These are phyloP conservation scores for Leptopterna dolabrata DNA, from an alignment of 2,888 invertebrate genomes.

Conservation along the genomic window DNA sequence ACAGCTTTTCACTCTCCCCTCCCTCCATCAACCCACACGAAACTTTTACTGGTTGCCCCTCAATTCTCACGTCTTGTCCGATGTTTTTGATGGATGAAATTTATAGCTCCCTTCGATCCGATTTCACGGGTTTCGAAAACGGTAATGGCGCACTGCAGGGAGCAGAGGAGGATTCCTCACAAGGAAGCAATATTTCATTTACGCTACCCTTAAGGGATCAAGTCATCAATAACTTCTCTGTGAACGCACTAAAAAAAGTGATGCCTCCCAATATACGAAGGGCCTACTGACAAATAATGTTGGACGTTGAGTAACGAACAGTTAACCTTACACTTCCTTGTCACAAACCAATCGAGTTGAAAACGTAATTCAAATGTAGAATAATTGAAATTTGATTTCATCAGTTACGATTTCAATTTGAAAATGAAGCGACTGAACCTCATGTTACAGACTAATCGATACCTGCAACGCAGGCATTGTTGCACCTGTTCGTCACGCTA, in stretches of 20 bases:
- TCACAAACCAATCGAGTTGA: too few species aligned
- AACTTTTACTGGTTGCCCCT: neutral
- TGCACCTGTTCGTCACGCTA: too few species aligned
- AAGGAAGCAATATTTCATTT: neutral
- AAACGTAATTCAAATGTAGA: too few species aligned
- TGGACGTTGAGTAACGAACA: neutral
- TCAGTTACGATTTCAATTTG: too few species aligned
- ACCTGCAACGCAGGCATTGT: too few species aligned
- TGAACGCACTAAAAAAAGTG: neutral
- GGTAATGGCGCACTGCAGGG: neutral
- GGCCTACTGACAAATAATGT: neutral
- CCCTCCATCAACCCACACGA: neutral
- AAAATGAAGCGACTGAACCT: too few species aligned
- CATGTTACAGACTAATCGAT: too few species aligned
- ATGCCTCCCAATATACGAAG: neutral
- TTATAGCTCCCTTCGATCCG: neutral
- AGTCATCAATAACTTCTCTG: neutral
- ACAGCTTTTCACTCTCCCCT: neutral
- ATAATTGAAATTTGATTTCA: too few species aligned
- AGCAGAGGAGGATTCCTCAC: neutral
- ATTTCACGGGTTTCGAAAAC: neutral
- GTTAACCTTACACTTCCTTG: too few species aligned
- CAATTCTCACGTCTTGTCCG: slow-evolving; percentile 1
- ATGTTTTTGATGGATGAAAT: neutral
- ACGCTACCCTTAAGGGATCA: neutral